Base-by-base conservation (phyloP, 2,113 vertebrate species). In the Brienomyrus brachyistius region DNA sequence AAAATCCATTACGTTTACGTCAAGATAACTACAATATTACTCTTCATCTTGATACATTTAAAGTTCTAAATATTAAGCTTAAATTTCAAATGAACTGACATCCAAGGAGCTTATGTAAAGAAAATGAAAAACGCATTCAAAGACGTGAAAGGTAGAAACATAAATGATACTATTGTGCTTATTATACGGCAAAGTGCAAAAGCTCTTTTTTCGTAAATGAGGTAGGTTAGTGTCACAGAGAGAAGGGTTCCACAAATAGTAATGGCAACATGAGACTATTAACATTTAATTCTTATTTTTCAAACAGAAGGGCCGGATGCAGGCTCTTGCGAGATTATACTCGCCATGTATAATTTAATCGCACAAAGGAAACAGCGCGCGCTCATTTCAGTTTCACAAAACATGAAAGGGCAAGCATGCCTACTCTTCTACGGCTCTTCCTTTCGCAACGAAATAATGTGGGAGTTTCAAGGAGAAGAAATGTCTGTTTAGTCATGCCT, bases 311-410 rank as follows among this genome's bases (percentile, higher is more conserved):
- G 27, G n/a, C 51, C 54, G 27, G n/a, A 86, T 9, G 17, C 52
- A n/a, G 54, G 35, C 88, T 86, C 40, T 62, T 62, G 56, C 47
- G 50, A 59, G n/a, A 40, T 51, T 59, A 50, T 5, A 51, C 47
- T 86, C 84, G 43, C 70, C 77, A 90, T 40, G 59, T 90, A 19
- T 90, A 90, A 87, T 90, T 90, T 48, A 90, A 51, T 40, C 83
- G 21, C 59, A 90, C 59, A 90, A 90, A 90, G 82, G 21, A 40
- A 70, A 86, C 45, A 45, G 52, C 13, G 27, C 31, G 3, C 19
- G 21, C 15, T 51, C 27, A 52, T 40, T 74, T 48, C 54, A 35
- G 11, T 84, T 35, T 87, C 89, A 87, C 89, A 90, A 90, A 74
- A 47, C 40, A 62, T 27, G 10, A 74, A 62, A 87, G 23, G 43